Percentiles rank a stretch among this genome's conserved stretches.
Evolutionary conservation across 2,888 invertebrate genomes (phyloP).

Genomic region (Drosophila cyrtoloma): DNA sequence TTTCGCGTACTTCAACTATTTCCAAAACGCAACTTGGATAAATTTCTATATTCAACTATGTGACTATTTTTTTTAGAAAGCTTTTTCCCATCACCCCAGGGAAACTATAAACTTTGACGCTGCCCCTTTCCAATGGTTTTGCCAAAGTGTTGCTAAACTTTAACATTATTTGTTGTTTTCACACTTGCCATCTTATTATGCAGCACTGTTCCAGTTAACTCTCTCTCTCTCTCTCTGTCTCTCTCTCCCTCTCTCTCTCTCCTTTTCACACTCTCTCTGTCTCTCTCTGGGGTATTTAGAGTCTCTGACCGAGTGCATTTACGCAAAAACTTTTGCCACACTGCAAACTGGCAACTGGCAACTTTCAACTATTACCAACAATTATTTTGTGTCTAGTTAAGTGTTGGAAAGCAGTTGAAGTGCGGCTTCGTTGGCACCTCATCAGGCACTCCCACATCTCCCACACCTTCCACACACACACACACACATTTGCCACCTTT

Average conservation of each 20-base stretch:
- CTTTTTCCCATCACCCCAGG: constrained; percentile 1
- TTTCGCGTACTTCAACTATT: constrained; percentile 2
- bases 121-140: not conserved
- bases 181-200: constrained; percentile 31
- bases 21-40: not conserved
- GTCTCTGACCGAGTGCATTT: constrained; percentile 40
- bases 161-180: constrained; percentile 37
- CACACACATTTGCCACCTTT: not conserved
- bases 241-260: not conserved
- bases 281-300: constrained; percentile 12
- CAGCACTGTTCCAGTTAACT: constrained; percentile 1
- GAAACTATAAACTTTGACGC: constrained; percentile 7
- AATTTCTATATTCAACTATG: constrained; percentile 5
- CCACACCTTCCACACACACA: constrained; percentile 2
- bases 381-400: constrained; percentile 73
- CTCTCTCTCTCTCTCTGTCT: too few relatives aligned
- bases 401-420: constrained; percentile 64
- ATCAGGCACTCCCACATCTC: constrained; percentile 17
- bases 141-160: constrained; percentile 29
- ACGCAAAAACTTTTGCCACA: constrained; percentile 37
- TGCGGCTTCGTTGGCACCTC: constrained; percentile 48
- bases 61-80: not conserved
- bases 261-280: not conserved
- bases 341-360: constrained; percentile 32
- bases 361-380: constrained; percentile 68